Evolutionary conservation across 1,140 invertebrate genomes (phyloP), one percentile per base, ranked within the genome.

Genomic region (Linepithema humile): DNA sequence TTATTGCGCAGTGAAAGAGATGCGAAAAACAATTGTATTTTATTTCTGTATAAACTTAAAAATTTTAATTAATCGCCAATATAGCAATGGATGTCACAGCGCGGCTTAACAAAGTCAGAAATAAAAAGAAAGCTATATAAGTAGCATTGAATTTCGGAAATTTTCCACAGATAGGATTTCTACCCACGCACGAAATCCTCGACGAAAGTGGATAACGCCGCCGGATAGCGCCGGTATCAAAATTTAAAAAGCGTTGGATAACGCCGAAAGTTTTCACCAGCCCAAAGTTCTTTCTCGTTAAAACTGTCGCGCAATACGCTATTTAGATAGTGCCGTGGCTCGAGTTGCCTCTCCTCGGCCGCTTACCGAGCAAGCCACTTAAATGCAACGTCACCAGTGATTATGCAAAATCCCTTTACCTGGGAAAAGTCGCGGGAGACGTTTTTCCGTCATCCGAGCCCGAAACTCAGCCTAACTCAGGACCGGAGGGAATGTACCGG

Each of bases 391-490:
- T 82, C 75, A 53, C 48, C 73, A 12, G 62, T 38, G 38, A 80
- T 84, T 84, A 84, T 84, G 62, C 57, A 84, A 84, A 84, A 78
- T 84, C 53, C 26, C 12, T 80, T 84, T 80, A 57, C 9, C 40
- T 23, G 6, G 72, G 12, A n/a, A 83, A 78, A 75, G 60, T 74
- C 78, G 40, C 72, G 6, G 3, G 40, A 75, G 59, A 83, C 26
- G 59, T 55, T 77, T 83, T 55, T 48, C 26, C 69, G n/a, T 38
- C 53, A 74, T 48, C 32, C 32, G 53, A 59, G n/a, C 2, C 53
- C 20, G 43, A 80, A 62, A 75, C 29, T 15, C 35, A 55, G 26
- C 23, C 48, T 55, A 70, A 80, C 26, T 17, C 48, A n/a, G 43
- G n/a, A n/a, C 20, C 2, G 12, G 38, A 5, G 15, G 15, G 26